These are phyloP conservation scores for Anabas testudineus DNA, from an alignment of 2,797 vertebrate species.

Conservation along the genomic window DNA sequence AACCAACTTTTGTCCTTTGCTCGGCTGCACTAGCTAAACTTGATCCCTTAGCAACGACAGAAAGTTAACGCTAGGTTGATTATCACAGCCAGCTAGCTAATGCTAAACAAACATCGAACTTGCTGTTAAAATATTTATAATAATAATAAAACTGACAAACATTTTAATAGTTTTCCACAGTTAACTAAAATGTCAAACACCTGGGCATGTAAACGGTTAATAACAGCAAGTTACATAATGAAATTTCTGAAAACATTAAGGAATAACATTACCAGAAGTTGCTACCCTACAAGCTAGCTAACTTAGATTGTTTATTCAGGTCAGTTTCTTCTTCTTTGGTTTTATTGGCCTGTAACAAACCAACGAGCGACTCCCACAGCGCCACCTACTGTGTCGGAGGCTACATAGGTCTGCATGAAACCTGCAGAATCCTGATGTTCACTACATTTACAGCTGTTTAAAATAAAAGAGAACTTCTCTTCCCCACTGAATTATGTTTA, in stretches of 20 bases:
- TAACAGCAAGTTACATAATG: too few relatives aligned
- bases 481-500: too few relatives aligned
- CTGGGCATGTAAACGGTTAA: neutral
- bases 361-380: neutral
- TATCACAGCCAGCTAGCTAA: conserved; percentile 24
- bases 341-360: neutral
- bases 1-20: neutral
- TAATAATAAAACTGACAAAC: neutral
- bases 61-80: conserved; percentile 34
- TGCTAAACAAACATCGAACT: conserved; percentile 54
- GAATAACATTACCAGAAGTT: conserved; percentile 48
- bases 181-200: neutral
- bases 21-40: neutral
- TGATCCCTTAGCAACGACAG: conserved; percentile 17
- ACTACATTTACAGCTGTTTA: too few relatives aligned
- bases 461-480: too few relatives aligned
- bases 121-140: conserved; percentile 2
- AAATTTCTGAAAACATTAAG: neutral
- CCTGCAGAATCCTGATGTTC: too few relatives aligned
- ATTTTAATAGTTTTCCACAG: neutral
- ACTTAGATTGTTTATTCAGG: conserved; percentile 52
- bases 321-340: neutral
- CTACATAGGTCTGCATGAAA: too few relatives aligned
- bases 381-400: neutral
- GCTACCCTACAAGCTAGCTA: conserved; percentile 59